Conservation (phyloP, 2,797 vertebrate genomes). For the Cichlasoma orientale region DNA sequence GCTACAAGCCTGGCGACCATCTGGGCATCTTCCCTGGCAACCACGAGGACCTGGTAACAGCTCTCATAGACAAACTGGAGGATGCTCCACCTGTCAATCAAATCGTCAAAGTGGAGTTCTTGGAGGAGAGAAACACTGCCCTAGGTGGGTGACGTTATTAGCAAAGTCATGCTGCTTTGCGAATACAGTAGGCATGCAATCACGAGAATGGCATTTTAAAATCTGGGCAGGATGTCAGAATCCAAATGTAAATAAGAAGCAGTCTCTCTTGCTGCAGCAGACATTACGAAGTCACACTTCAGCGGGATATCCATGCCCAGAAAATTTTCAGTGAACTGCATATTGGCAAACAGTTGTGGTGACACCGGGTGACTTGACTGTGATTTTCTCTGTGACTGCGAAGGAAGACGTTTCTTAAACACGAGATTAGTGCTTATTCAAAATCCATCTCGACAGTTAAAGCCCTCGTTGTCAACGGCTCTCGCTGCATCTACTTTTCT, state of each 20-base stretch:
- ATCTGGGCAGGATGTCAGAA: constrained; percentile 40
- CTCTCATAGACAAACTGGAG: constrained; percentile 92
- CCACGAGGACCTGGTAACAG: constrained; percentile 91
- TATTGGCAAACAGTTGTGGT: constrained; percentile 48
- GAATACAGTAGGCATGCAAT: constrained; percentile 19
- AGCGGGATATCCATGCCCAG: constrained; percentile 16
- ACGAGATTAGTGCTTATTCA: neutral
- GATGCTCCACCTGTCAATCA: constrained; percentile 94
- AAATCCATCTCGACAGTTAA: neutral
- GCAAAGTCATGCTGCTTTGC: constrained; percentile 25
- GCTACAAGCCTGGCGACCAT: constrained; percentile 95
- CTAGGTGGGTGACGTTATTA: constrained; percentile 82
- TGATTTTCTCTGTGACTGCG: constrained; percentile 37
- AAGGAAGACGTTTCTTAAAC: constrained; percentile 26
- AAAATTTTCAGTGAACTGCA: constrained; percentile 29
- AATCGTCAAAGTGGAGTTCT: constrained; percentile 92
- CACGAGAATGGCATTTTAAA: constrained; percentile 7
- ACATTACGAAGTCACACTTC: constrained; percentile 29
- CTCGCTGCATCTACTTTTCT: constrained; percentile 1
- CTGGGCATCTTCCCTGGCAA: constrained; percentile 95
- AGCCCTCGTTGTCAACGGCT: neutral
- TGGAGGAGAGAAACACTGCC: constrained; percentile 95
- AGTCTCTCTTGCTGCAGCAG: constrained; percentile 14
- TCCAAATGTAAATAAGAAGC: constrained; percentile 36
- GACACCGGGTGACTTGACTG: constrained; percentile 31